Evolutionary conservation across 2,888 invertebrate genomes (phyloP).

Genomic region (Chrysolina oricalcia): DNA sequence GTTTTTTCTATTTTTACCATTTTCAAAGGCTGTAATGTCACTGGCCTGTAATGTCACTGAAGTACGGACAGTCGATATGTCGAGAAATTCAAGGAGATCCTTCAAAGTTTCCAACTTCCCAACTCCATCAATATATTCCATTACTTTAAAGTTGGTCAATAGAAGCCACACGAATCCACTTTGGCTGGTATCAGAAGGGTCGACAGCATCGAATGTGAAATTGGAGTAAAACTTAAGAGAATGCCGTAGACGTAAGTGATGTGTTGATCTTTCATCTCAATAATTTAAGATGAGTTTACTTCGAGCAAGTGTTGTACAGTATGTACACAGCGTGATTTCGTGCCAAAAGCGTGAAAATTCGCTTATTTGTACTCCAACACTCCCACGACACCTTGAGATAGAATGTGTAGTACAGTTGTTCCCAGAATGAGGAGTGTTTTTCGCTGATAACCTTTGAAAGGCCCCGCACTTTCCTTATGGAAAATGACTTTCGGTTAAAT

Average conservation of each 20-base stretch:
- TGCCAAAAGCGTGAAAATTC: no score
- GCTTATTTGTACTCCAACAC: no score
- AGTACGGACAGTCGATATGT: not conserved
- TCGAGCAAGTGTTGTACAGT: not conserved
- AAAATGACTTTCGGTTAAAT: no score
- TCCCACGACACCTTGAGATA: no score
- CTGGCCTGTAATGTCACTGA: not conserved
- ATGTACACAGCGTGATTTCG: not conserved
- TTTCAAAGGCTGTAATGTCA: no score
- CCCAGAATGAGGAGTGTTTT: no score
- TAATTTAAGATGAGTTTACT: not conserved
- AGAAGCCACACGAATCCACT: slow-evolving; percentile 23
- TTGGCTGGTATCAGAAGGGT: not conserved
- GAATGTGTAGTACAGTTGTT: no score
- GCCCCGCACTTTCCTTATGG: no score
- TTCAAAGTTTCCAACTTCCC: slow-evolving; percentile 28
- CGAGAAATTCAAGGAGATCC: slow-evolving; percentile 16
- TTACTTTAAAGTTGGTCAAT: slow-evolving; percentile 34
- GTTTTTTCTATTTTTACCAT: no score
- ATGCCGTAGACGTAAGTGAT: not conserved
- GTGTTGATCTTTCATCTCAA: slow-evolving; percentile 6
- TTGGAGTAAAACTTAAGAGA: slow-evolving; percentile 2
- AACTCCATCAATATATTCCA: slow-evolving; percentile 39
- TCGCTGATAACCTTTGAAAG: no score
- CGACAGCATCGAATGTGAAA: not conserved